Percentiles rank a stretch among this genome's conserved stretches.
These are phyloP conservation scores for Apostichopus parvimensis DNA, from an alignment of 35 echinoderm and acorn worm genomes.

Conservation along the genomic window DNA sequence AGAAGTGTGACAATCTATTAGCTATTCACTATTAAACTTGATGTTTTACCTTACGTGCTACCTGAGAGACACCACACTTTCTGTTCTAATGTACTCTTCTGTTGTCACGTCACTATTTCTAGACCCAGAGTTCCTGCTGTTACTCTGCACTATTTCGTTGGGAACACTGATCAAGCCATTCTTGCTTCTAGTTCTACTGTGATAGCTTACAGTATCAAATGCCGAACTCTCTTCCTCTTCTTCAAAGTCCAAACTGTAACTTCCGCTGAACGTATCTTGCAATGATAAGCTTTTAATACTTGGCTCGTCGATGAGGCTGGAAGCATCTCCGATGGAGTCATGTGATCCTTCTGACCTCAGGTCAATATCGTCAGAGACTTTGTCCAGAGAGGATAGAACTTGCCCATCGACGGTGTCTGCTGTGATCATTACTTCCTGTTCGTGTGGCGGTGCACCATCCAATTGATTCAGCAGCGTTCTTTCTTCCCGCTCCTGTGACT, in stretches of 20 bases:
- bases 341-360: neutral
- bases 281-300: slow-evolving; percentile 34
- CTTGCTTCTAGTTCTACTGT: neutral
- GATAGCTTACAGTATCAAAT: slow-evolving; percentile 15
- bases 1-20: too few relatives aligned
- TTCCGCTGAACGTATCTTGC: slow-evolving; percentile 23
- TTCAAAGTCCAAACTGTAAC: slow-evolving; percentile 34
- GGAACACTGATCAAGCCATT: neutral
- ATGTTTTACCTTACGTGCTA: neutral
- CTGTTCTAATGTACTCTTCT: slow-evolving; percentile 61
- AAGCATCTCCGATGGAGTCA: slow-evolving; percentile 16
- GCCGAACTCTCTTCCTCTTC: slow-evolving; percentile 7
- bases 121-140: neutral
- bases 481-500: neutral
- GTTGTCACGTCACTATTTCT: slow-evolving; percentile 6
- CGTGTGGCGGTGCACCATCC: too few relatives aligned
- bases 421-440: too few relatives aligned
- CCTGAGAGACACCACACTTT: slow-evolving; percentile 53
- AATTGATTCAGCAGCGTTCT: neutral
- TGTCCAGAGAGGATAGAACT: neutral
- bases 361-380: neutral
- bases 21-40: neutral
- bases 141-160: neutral
- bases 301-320: slow-evolving; percentile 6
- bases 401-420: neutral